Evolutionary conservation across 2,113 vertebrate genomes (phyloP), one percentile per base, ranked within the genome.

Genomic region (Caretta caretta): DNA sequence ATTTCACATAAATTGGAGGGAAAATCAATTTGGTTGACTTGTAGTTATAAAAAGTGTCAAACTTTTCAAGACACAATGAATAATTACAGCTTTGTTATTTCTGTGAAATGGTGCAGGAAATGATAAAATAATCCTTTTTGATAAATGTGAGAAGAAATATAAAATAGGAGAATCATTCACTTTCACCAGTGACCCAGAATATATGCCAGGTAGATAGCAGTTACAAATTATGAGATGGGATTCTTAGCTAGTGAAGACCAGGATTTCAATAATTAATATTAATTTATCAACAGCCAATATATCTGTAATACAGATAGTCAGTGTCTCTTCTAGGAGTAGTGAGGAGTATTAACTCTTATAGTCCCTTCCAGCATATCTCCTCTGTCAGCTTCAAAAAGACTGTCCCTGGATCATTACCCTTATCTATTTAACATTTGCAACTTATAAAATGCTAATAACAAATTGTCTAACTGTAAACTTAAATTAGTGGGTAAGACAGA

Each of bases 41-140:
- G 46, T 25, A 86, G 22, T 29, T 42, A 81, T 53, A 88, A 86
- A 50, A 20, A 90, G 25, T 3, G 69, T 57, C 2, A 2, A 11
- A 20, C 42, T 49, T 79, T 83, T 95, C 65, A 46, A 75, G 31
- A 9, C n/a, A 89, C 78, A 79, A 93, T 78, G 75, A 78, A 78
- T 78, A 78, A 78, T 94, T 91, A 1, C 82, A 93, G 86, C 9
- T 92, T 92, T 85, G 75, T 54, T 91, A 84, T 50, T 20, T 54
- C 65, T 75, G 20, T 91, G 54, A 92, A 94, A 92, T 62, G 13
- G 42, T 22, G 85, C 65, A 14, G 72, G 65, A 89, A 89, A 97
- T 96, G 96, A 92, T 51, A 51, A 94, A 90, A 75, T 90, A 95
- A 96, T 96, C 89, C 75, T 80, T 94, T 92, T 90, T 88, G 31